These are phyloP conservation scores for Tetanocera ferruginea DNA, from an alignment of 2,888 invertebrate species.

Conservation along the genomic window DNA sequence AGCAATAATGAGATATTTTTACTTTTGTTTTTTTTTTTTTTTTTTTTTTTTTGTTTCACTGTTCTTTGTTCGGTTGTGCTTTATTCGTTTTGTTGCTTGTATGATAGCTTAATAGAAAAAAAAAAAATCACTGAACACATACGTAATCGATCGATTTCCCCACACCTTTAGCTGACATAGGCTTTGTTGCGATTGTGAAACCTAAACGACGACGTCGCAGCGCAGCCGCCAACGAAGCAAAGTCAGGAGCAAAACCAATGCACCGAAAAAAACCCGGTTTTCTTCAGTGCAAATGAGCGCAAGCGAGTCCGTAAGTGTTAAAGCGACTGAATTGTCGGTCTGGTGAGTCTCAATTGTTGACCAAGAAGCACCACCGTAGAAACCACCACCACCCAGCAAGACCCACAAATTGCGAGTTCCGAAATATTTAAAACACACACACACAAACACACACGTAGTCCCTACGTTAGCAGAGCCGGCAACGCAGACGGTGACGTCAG, in stretches of 20 bases:
- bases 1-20: not conserved
- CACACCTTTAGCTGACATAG: constrained; percentile 46
- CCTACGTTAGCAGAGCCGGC: constrained; percentile 30
- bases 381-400: not conserved
- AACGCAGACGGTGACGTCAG: constrained; percentile 42
- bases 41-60: constrained; percentile 15
- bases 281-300: constrained; percentile 19
- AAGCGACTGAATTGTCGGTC: not conserved
- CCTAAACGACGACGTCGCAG: constrained; percentile 17
- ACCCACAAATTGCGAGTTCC: constrained; percentile 1
- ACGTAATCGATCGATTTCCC: constrained; percentile 55
- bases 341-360: not conserved
- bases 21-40: constrained; percentile 13
- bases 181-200: constrained; percentile 29
- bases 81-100: constrained; percentile 31
- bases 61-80: constrained; percentile 19
- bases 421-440: constrained; percentile 15
- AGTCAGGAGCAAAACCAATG: not conserved
- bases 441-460: not conserved
- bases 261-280: constrained; percentile 1
- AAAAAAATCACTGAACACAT: constrained; percentile 35
- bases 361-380: constrained; percentile 14
- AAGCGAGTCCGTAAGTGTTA: not conserved
- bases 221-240: constrained; percentile 22
- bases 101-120: not conserved